Percentiles rank a stretch among this genome's conserved stretches.
Conservation (phyloP, 2,888 invertebrate species). For the Drosophila bunnanda region DNA sequence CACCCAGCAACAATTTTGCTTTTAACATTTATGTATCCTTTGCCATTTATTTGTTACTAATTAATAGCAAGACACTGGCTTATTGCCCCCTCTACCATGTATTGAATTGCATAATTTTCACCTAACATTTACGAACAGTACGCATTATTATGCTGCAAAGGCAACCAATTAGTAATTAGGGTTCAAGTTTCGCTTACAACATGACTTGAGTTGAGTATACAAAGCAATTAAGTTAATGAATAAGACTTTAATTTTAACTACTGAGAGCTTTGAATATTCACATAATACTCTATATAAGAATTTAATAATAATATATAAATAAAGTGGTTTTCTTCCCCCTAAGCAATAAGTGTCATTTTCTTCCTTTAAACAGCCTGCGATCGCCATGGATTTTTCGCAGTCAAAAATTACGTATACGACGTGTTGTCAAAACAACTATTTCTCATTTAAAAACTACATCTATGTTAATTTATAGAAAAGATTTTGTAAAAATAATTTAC, state of each 20-base stretch:
- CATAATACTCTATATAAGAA: neutral
- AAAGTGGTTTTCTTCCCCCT: too few relatives aligned
- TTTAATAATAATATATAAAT: neutral
- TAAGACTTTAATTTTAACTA: neutral
- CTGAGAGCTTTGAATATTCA: neutral
- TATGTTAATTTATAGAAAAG: neutral
- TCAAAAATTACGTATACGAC: too few relatives aligned
- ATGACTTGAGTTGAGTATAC: neutral
- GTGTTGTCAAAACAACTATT: neutral
- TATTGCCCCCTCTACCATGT: neutral
- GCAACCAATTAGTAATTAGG: neutral
- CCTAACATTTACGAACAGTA: neutral
- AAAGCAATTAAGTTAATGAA: neutral
- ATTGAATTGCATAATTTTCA: neutral
- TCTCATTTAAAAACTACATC: too few relatives aligned
- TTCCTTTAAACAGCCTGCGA: neutral
- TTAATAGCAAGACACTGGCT: neutral
- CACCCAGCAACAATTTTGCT: too few relatives aligned
- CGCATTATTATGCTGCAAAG: neutral
- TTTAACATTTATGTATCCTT: too few relatives aligned
- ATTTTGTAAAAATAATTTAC: neutral
- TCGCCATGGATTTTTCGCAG: too few relatives aligned
- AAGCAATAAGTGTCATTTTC: neutral
- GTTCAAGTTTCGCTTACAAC: neutral
- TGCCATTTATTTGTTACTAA: neutral